phyloP scores from a whole-genome alignment of 2,113 vertebrate species.

The Platanista minor region DNA sequence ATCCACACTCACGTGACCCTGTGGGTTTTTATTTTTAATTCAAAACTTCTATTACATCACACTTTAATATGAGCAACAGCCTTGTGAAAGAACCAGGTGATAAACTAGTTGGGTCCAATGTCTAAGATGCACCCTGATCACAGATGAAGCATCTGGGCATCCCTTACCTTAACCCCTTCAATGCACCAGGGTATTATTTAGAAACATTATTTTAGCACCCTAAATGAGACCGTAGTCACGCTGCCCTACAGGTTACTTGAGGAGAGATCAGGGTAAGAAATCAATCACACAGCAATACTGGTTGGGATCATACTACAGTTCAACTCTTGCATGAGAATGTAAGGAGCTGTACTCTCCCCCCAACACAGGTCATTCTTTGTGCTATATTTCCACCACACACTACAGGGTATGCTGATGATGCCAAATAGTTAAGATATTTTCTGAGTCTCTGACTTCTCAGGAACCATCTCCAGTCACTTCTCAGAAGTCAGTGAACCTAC shows the following conservation, averaged over 20 bases:
- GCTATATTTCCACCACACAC: not conserved
- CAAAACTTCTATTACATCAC: not conserved
- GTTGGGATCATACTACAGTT: not conserved
- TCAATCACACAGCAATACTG: not conserved
- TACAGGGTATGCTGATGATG: not conserved
- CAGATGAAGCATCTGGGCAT: not conserved
- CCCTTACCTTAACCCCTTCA: constrained; percentile 13
- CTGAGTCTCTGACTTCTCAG: not conserved
- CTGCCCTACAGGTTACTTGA: not conserved
- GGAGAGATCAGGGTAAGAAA: constrained; percentile 11
- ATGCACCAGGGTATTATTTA: constrained; percentile 39
- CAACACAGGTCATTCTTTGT: not conserved
- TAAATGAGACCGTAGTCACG: not conserved
- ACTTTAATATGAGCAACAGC: constrained; percentile 1
- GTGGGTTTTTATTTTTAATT: constrained; percentile 14
- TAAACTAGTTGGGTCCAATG: not conserved
- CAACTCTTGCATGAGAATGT: not conserved
- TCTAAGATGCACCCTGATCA: not conserved
- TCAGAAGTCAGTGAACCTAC: not conserved
- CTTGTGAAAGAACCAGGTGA: constrained; percentile 34
- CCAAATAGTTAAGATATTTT: not conserved
- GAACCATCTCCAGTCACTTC: not conserved
- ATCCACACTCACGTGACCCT: not conserved
- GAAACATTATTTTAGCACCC: constrained; percentile 30
- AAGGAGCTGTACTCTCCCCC: not conserved